Evolutionary conservation across 2,797 vertebrate genomes (phyloP).

Genomic region (Schizopygopsis malacanthus): DNA sequence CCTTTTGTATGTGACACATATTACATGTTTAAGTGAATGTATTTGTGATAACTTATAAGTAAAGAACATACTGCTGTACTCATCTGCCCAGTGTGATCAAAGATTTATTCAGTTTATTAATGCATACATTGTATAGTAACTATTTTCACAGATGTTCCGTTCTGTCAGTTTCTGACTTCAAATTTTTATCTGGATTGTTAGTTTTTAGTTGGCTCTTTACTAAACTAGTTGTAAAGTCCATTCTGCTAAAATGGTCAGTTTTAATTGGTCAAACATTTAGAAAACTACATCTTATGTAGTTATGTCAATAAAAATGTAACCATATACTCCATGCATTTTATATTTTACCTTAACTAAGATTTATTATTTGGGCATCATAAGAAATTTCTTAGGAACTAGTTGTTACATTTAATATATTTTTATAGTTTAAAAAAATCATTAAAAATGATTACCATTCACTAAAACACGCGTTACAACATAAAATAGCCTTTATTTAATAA

Average conservation of each 20-base stretch:
- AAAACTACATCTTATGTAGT: not conserved
- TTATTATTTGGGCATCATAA: not conserved
- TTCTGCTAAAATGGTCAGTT: not conserved
- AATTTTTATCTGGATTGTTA: no score
- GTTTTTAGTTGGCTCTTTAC: not conserved
- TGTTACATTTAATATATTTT: no score
- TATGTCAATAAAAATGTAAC: not conserved
- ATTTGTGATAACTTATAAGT: slow-evolving; percentile 46
- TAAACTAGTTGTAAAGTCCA: not conserved
- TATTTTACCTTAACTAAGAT: not conserved
- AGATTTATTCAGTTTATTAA: not conserved
- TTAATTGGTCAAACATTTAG: not conserved
- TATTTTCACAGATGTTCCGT: no score
- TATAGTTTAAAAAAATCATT: no score
- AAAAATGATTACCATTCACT: not conserved
- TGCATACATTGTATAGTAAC: not conserved
- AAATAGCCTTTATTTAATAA: not conserved
- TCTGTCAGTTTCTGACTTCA: no score
- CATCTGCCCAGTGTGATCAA: not conserved
- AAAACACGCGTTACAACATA: not conserved
- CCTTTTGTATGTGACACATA: slow-evolving; percentile 32
- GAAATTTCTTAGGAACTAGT: not conserved
- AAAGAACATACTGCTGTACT: slow-evolving; percentile 26
- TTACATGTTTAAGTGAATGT: slow-evolving; percentile 45
- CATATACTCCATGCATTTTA: not conserved